Evolutionary conservation across 2,113 vertebrate genomes (phyloP), one percentile per base, ranked within the genome.

Genomic region (Hypanus sabinus): DNA sequence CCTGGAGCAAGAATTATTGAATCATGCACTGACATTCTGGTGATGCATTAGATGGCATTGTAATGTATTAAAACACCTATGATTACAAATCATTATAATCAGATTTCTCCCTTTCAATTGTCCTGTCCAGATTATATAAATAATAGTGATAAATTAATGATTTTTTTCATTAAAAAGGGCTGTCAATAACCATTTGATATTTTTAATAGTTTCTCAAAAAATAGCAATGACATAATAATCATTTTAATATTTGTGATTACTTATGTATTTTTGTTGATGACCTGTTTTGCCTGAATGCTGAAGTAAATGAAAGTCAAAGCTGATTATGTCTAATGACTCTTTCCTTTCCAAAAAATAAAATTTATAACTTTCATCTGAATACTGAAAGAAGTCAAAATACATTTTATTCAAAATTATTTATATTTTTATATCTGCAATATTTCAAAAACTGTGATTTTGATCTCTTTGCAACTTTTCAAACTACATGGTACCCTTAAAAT

Each of bases 71-170:
- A 83, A 85, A 24, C 20, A 85, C 46, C 81, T 27, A 85, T 85
- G 57, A 85, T 57, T 85, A 85, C 81, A 85, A 57, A 27, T 22
- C 57, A 55, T 85, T 85, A 55, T 46, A 85, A 38, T 27, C 46
- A 57, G 46, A 85, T 0, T 20, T 24, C 46, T 57, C 46, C 80
- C 62, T 18, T 68, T 91, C 30, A 36, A 91, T 68, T 36, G 55
- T 0, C 5, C 18, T 30, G 7, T 46, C 30, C 65, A 65, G 27
- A 68, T 33, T 91, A n/a, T 91, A 33, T 33, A 87, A 91, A 65
- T 90, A 68, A 91, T 91, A 62, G 60, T 60, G 33, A 10, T 91
- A 68, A 91, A 33, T 65, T 91, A n/a, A 91, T 38, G 27, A 87
- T 14, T 91, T 30, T 18, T 91, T 65, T 91, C 68, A 60, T 68